Base-by-base conservation (phyloP, 1,140 invertebrate genomes). In the Fragariocoptes setiger region DNA sequence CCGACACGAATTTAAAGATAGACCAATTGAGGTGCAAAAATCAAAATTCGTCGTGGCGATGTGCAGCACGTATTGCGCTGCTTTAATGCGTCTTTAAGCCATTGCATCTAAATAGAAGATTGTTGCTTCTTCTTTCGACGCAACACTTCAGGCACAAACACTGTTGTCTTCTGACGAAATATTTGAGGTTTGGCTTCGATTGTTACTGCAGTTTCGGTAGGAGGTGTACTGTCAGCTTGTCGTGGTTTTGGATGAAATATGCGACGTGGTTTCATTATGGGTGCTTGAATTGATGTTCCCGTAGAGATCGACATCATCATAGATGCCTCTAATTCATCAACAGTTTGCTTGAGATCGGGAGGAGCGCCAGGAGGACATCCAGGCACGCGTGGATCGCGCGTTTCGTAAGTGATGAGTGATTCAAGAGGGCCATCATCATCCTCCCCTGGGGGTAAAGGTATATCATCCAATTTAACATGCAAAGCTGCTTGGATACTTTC, bases 401-500 rank as follows among this genome's bases (percentile, higher is more conserved):
- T 31, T 31, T 8, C 8, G 25, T 8, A 8, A 8, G n/a, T 31
- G n/a, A 8, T 8, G 8, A 31, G 8, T 31, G 25, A 8, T 31
- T 31, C 25, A 8, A 31, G n/a, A 8, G 25, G 25, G n/a, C n/a
- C 25, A 31, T 31, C 25, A 31, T 31, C 25, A 31, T 31, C 25
- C n/a, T 8, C 8, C 52, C 59, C 45, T 37, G 72, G 65, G 21
- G 83, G 83, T 43, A 94, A 59, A 5, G 83, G 83, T 61, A 95
- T 94, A 56, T 94, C 82, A 61, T 92, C 82, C n/a, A 94, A 67
- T 60, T 77, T 74, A 1, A 92, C 83, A 54, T 79, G 75, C 54
- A 94, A 82, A 5, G 86, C 83, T 63, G 79, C 76, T 40, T 62
- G 62, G 0, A 94, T 85, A 46, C 83, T 80, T 57, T 94, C 61